A percentile compares a stretch with the other conserved stretches of the same genome.
These are phyloP conservation scores for Lepilemur ruficaudatus DNA, from an alignment of 2,797 vertebrate genomes.

Conservation along the genomic window DNA sequence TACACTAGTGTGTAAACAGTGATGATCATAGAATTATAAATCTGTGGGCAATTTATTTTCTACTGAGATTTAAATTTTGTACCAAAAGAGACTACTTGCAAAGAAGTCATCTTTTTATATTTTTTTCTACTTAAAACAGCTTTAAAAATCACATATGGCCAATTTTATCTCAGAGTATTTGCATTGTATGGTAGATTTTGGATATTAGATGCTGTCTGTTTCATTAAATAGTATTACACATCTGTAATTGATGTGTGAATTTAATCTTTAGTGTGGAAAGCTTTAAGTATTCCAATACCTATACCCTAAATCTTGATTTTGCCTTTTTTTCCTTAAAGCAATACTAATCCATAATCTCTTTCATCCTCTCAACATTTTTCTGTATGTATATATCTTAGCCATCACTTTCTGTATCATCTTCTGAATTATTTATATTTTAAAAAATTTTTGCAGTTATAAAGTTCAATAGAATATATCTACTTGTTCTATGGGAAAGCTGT, in stretches of 20 bases:
- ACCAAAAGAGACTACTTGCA: neutral
- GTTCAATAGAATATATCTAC: neutral
- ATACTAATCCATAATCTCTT: neutral
- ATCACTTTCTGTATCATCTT: neutral
- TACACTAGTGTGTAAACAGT: neutral
- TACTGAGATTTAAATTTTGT: constrained; percentile 17
- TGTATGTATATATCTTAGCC: neutral
- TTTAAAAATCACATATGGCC: neutral
- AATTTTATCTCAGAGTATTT: constrained; percentile 27
- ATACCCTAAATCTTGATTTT: neutral
- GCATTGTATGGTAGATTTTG: neutral
- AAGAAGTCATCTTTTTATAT: neutral
- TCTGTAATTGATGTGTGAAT: neutral
- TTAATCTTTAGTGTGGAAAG: neutral
- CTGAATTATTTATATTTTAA: neutral
- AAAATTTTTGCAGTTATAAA: neutral
- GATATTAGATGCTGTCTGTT: neutral
- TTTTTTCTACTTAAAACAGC: constrained; percentile 12
- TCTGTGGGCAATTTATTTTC: neutral
- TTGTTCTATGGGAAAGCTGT: neutral
- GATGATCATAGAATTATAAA: neutral
- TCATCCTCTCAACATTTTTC: neutral
- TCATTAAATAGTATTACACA: neutral
- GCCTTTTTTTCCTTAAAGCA: constrained; percentile 18
- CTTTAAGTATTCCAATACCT: neutral